Evolutionary conservation across 2,113 vertebrate species (phyloP), one percentile per base, ranked within the genome.

Genomic region (Sceloporus undulatus): DNA sequence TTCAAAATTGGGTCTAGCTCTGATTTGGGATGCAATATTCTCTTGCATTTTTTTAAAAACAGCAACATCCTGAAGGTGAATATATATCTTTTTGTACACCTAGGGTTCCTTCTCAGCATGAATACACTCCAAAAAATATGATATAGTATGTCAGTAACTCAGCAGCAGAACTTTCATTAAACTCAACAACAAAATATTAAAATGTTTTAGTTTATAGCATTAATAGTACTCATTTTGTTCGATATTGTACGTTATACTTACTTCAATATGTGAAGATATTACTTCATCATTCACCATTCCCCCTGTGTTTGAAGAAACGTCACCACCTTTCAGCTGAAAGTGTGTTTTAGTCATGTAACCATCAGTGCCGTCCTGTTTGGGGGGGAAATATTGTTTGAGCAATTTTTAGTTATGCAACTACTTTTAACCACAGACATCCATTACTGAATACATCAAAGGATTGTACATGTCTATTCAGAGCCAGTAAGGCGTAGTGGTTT

Each of bases 291-390:
- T 87, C 62, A 21, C 84, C 74, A 87, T 88, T 48, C 87, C 87
- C 78, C 91, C 62, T 14, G 81, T 81, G 74, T 87, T 87, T 92
- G 88, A 56, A 65, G 68, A 2, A 14, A 75, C 4, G 54, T 84
- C 87, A 88, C 77, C 87, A 0, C 74, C 93, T 92, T 90, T 95
- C 66, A 94, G 70, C 89, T 94, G 94, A 87, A 97, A 95, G 65
- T 94, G 86, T 70, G 82, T 97, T 95, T 97, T 97, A 93, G 92
- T 95, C 91, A 97, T 96, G 91, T 97, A 97, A 88, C 96, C 96
- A 93, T 97, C 97, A 91, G 88, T 85, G 91, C 83, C 89, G 82
- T 97, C 96, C 97, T 97, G 94, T 92, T 92, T 62, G 94, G 71
- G 92, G 92, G 88, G 84, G 95, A 90, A 90, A 4, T 54, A 95